Percentiles rank a stretch among this genome's conserved stretches.
Evolutionary conservation across 1,140 invertebrate species (phyloP).

Genomic region (Nymphalis io): DNA sequence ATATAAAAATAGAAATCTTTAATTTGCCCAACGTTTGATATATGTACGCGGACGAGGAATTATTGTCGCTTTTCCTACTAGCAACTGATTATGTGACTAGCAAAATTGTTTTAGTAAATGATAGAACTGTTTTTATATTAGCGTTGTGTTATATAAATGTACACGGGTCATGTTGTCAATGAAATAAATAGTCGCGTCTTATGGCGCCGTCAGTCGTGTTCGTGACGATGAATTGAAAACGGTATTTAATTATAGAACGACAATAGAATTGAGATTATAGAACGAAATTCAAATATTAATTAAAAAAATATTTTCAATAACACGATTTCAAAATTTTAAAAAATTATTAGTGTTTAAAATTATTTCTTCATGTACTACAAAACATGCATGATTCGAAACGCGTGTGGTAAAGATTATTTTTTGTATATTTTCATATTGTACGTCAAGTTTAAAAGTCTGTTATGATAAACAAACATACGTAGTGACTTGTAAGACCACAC

Average conservation of each 20-base stretch:
- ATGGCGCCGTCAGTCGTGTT: conserved; percentile 12
- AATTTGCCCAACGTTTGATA: neutral
- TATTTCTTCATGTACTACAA: neutral
- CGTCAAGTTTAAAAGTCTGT: conserved; percentile 22
- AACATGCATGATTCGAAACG: conserved; percentile 11
- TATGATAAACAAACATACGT: conserved; percentile 24
- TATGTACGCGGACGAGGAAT: neutral
- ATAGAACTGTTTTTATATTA: neutral
- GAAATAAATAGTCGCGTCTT: neutral
- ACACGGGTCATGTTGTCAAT: neutral
- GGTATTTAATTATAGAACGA: neutral
- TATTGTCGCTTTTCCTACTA: neutral
- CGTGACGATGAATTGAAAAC: conserved; percentile 8
- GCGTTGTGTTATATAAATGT: no score
- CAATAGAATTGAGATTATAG: neutral
- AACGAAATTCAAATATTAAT: neutral
- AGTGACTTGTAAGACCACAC: conserved; percentile 31
- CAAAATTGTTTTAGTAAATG: neutral
- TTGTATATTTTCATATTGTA: conserved; percentile 25
- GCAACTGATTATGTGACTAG: no score
- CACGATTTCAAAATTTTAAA: no score
- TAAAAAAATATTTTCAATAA: no score
- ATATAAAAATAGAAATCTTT: conserved; percentile 25
- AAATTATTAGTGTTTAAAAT: conserved; percentile 1
- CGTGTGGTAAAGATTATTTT: conserved; percentile 31